Base-by-base conservation (phyloP, 2,797 vertebrate species). In the Taeniopygia guttata region DNA sequence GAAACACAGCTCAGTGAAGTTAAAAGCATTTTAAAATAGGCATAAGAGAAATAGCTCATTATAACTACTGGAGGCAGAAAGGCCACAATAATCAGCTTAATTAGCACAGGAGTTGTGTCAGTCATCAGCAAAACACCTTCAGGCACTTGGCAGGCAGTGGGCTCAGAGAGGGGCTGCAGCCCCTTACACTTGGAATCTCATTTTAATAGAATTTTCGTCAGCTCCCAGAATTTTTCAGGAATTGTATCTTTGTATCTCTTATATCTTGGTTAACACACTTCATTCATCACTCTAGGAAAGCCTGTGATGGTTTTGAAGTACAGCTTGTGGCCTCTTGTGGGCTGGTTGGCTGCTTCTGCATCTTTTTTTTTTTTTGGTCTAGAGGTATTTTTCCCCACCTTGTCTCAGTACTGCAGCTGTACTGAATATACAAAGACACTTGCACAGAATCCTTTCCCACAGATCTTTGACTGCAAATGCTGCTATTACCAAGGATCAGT, bases 391-490 rank as follows among this genome's bases (percentile, higher is more conserved):
- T 20, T 3, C n/a, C 56, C 22, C 32, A 27, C 4, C 27, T 21
- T 32, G 83, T 92, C 94, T 49, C 97, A 99, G 98, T 96, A 98
- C 92, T 97, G 97, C 89, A 98, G 98, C 95, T 98, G 98, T 94
- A 98, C 98, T 5, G 98, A 98, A 20, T 98, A 98, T 88, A 98
- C 98, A 64, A 98, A 98, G 97, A 95, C 95, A 5, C 97, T 99
- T 95, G 98, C 98, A 7, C 97, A 98, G 95, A 99, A 98, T 93
- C 98, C 98, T 3, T 98, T 98, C 4, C 98, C 98, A 0, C 98
- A 99, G 94, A 96, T 99, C 77, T 99, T 98, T 87, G 99, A 98
- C 99, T 2, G 93, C 98, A 95, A 99, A 99, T 40, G 98, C 98
- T 10, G 98, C 98, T 90, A 98, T 99, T 97, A 98, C 98, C 64